These are phyloP conservation scores for Chrysemys picta DNA, from an alignment of 2,113 vertebrate genomes.

Conservation along the genomic window DNA sequence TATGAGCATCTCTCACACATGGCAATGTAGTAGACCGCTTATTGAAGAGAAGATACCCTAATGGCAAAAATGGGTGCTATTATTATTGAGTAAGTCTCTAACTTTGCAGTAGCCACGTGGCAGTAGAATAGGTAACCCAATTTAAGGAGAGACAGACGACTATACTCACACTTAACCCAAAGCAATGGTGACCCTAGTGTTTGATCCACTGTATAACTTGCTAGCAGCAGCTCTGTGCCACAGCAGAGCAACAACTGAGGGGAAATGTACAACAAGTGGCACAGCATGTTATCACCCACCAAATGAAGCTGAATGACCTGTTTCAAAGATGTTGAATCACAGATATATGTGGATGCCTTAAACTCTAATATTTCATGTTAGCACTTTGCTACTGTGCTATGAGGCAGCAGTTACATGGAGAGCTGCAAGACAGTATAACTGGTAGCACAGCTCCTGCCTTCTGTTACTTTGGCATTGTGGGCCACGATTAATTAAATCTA, in stretches of 20 bases:
- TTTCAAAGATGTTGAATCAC: background rate
- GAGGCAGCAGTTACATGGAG: background rate
- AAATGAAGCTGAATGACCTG: background rate
- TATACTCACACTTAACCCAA: background rate
- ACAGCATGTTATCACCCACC: background rate
- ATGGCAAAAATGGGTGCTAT: background rate
- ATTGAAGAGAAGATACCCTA: background rate
- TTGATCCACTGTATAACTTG: background rate
- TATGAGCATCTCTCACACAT: background rate
- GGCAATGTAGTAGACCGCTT: background rate
- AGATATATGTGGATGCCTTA: background rate
- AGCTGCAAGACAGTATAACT: background rate
- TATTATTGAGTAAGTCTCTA: background rate
- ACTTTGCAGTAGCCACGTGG: fast-evolving
- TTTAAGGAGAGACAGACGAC: background rate
- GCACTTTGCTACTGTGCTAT: background rate
- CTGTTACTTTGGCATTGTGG: background rate
- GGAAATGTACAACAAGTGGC: background rate
- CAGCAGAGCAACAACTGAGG: background rate
- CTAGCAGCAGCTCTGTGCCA: background rate
- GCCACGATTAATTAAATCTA: constrained; percentile 1
- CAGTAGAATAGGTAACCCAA: background rate
- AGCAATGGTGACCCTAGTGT: background rate
- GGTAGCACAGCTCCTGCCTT: constrained; percentile 16
- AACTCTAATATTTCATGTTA: background rate